These are phyloP conservation scores for Ptychoptera contaminata DNA, from an alignment of 2,888 invertebrate species.

Conservation along the genomic window DNA sequence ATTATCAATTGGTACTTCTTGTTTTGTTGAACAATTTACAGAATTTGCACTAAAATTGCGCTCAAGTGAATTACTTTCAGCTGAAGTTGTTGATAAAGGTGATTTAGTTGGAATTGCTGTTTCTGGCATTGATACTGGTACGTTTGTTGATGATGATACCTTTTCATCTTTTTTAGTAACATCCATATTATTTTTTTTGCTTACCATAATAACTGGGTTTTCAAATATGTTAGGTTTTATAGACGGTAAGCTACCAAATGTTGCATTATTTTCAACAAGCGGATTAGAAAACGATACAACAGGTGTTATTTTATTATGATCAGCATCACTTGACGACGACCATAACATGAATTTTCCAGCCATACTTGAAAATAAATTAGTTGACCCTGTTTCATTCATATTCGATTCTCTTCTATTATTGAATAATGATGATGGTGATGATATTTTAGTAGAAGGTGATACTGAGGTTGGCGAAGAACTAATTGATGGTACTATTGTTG, in stretches of 20 bases:
- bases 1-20: constrained; percentile 6
- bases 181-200: background rate
- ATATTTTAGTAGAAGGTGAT: background rate
- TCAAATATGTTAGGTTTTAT: constrained; percentile 25
- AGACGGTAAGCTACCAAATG: constrained; percentile 25
- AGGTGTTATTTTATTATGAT: background rate
- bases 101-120: background rate
- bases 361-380: background rate
- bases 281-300: constrained; percentile 19
- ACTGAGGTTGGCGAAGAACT: background rate
- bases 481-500: background rate
- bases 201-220: constrained; percentile 20
- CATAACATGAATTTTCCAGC: too few species aligned
- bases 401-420: background rate
- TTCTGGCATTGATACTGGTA: background rate
- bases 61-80: too few species aligned
- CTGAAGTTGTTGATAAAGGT: background rate
- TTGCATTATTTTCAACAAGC: constrained; percentile 23
- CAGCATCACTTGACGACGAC: background rate
- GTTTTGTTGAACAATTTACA: constrained; percentile 5
- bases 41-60: constrained; percentile 8
- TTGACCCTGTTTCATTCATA: background rate
- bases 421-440: constrained; percentile 1
- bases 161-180: background rate
- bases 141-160: background rate